Evolutionary conservation across 2,888 invertebrate species (phyloP).

Genomic region (Eristalis pertinax): DNA sequence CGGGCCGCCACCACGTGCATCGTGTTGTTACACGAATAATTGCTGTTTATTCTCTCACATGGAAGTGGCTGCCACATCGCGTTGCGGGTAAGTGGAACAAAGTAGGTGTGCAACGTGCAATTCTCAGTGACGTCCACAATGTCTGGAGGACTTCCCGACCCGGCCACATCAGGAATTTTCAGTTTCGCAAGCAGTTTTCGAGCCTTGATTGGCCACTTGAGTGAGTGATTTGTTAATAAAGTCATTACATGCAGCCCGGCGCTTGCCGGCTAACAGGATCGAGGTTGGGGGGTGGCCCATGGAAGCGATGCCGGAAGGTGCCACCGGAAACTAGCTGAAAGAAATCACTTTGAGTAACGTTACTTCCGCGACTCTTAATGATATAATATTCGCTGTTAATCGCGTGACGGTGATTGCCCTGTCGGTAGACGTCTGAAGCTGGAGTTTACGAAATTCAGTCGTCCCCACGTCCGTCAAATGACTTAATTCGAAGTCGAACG

Average conservation of each 20-base stretch:
- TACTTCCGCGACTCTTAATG: conserved; percentile 68
- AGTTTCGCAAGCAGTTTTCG: conserved; percentile 2
- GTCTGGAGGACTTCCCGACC: conserved; percentile 56
- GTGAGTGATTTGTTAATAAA: conserved; percentile 72
- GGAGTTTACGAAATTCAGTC: conserved; percentile 1
- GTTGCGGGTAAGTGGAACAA: conserved; percentile 47
- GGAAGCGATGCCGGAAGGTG: conserved; percentile 60
- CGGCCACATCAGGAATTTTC: conserved; percentile 36
- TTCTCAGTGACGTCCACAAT: conserved; percentile 60
- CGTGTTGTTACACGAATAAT: conserved; percentile 33
- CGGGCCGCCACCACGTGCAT: neutral
- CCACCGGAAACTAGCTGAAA: conserved; percentile 64
- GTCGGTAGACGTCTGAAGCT: neutral
- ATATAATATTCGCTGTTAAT: conserved; percentile 71
- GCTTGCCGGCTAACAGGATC: neutral
- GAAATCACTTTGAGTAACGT: conserved; percentile 69
- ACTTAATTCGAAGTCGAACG: conserved; percentile 43
- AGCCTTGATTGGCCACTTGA: conserved; percentile 69
- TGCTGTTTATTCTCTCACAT: conserved; percentile 37
- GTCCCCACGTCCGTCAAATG: conserved; percentile 54
- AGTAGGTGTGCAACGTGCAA: conserved; percentile 53
- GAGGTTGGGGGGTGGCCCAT: neutral
- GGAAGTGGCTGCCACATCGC: conserved; percentile 2
- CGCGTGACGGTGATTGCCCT: conserved; percentile 65
- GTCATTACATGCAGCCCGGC: conserved; percentile 55